Percentiles rank a stretch among this genome's conserved stretches.
Conservation (phyloP, 1,140 invertebrate genomes). For the Physella acuta region DNA sequence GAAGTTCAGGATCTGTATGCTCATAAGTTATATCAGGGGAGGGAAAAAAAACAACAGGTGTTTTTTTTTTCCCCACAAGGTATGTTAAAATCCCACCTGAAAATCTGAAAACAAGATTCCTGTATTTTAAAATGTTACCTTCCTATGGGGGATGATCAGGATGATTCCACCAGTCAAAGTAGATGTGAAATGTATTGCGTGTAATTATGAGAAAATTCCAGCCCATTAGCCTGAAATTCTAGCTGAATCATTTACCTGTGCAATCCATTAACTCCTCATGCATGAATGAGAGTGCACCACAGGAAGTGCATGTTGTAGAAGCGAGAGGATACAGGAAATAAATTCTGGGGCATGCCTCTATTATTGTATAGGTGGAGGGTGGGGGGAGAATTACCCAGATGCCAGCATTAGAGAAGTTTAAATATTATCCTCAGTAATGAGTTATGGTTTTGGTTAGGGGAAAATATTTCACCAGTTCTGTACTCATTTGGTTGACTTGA, state of each 20-base stretch:
- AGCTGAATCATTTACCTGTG: constrained; percentile 13
- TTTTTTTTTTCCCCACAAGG: too few species aligned
- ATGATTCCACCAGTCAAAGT: constrained; percentile 72
- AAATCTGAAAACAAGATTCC: too few species aligned
- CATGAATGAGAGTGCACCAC: neutral
- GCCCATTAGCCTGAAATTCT: constrained; percentile 11
- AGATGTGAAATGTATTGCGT: constrained; percentile 61
- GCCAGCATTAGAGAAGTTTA: too few species aligned
- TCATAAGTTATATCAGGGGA: neutral
- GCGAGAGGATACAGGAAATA: neutral
- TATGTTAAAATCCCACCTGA: too few species aligned
- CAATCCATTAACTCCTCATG: neutral
- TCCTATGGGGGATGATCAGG: constrained; percentile 73
- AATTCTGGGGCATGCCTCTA: neutral
- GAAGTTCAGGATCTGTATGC: too few species aligned
- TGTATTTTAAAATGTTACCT: too few species aligned
- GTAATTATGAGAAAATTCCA: constrained; percentile 10
- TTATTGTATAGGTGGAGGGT: neutral
- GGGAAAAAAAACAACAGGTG: neutral
- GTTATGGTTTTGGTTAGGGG: too few species aligned
- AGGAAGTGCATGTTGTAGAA: neutral
- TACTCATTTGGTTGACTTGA: too few species aligned
- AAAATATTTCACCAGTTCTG: too few species aligned
- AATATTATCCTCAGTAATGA: too few species aligned
- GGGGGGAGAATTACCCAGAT: too few species aligned